phyloP scores from a whole-genome alignment of 2,113 vertebrate species.

The Aplodontia rufa region DNA sequence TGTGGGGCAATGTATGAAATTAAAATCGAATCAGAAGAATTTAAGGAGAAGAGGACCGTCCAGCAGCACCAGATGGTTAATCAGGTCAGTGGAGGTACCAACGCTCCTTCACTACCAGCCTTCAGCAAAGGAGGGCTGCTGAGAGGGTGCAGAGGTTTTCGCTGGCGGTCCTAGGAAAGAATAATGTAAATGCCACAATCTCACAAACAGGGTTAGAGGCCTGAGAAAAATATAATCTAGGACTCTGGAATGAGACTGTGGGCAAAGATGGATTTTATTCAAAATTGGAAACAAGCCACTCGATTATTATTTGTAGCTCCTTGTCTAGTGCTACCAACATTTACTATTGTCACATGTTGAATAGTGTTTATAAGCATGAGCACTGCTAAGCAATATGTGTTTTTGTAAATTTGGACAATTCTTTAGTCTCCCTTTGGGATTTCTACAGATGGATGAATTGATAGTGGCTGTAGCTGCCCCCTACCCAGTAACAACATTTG shows the following conservation, averaged over 20 bases:
- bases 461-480: background rate
- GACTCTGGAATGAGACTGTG: background rate
- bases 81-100: constrained; percentile 84
- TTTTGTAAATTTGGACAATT: background rate
- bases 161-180: background rate
- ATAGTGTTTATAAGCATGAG: background rate
- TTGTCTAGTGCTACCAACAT: too few relatives aligned
- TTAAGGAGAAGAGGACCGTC: constrained; percentile 91
- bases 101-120: background rate
- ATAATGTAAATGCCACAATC: background rate
- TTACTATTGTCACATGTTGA: too few relatives aligned
- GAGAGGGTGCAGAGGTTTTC: accelerated
- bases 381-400: background rate
- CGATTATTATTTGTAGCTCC: background rate
- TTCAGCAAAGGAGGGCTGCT: background rate
- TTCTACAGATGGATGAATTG: background rate
- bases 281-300: background rate
- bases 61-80: constrained; percentile 97
- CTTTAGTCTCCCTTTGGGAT: constrained; percentile 3
- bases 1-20: constrained; percentile 98
- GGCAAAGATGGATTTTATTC: background rate
- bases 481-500: background rate
- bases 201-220: background rate
- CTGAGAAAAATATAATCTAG: background rate
- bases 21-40: constrained; percentile 94